Evolutionary conservation across 2,888 invertebrate species (phyloP).

Genomic region (Napeogenes sylphis): DNA sequence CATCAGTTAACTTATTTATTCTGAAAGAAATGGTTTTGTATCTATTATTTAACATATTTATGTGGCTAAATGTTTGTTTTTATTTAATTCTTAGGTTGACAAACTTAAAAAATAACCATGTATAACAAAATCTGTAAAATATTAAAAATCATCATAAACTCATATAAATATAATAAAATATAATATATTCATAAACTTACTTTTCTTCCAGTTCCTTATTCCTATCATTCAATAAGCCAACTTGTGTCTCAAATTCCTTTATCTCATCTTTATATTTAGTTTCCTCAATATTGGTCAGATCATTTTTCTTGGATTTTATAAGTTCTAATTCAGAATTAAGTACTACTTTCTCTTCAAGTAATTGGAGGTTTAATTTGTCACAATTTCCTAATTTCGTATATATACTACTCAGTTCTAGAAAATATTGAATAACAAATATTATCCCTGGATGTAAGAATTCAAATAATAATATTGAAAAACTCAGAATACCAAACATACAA

Average conservation of each 20-base stretch:
- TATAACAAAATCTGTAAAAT: too few species aligned
- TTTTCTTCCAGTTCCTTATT: conserved; percentile 55
- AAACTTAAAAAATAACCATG: too few species aligned
- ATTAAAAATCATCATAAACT: too few species aligned
- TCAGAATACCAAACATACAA: too few species aligned
- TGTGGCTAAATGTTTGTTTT: too few species aligned
- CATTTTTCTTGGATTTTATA: conserved; percentile 44
- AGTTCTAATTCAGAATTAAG: conserved; percentile 46
- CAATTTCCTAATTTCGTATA: conserved; percentile 41
- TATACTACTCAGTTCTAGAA: conserved; percentile 44
- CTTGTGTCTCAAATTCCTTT: conserved; percentile 44
- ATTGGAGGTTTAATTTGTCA: conserved; percentile 33
- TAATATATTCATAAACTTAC: conserved; percentile 37
- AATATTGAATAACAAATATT: conserved; percentile 11
- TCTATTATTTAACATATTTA: not conserved
- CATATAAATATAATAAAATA: too few species aligned
- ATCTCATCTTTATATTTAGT: conserved; percentile 44
- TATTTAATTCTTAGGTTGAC: too few species aligned
- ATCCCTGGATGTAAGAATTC: not conserved
- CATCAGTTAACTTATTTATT: conserved; percentile 37
- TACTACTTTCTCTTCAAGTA: conserved; percentile 45
- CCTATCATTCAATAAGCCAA: conserved; percentile 41
- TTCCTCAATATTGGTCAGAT: conserved; percentile 44
- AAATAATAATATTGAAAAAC: too few species aligned
- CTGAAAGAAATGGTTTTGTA: conserved; percentile 12